Base-by-base conservation (phyloP, 2,888 invertebrate genomes). In the Yponomeuta plumbellus region DNA sequence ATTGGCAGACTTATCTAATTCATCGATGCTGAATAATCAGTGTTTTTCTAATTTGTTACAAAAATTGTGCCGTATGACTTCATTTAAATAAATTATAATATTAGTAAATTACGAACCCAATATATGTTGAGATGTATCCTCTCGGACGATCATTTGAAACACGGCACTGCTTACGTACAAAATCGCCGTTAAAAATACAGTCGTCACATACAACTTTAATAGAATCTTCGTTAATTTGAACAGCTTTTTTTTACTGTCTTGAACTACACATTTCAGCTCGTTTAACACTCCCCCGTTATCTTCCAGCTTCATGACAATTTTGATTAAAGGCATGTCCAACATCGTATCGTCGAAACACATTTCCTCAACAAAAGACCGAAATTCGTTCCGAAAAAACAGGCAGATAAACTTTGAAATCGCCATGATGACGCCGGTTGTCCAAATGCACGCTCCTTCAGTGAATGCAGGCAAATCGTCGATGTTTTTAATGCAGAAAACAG, bases 381-480 rank as follows among this genome's bases (percentile, higher is more conserved):
- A 84, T 44, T 86, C 70, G 0, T 74, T 75, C 26, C 84, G 76
- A 68, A 84, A 90, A 66, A 80, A 34, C 21, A 88, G 70, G 23
- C 85, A 88, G 1, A 90, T 73, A 0, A 77, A 79, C 3, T 88
- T 71, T 0, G 86, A 81, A 11, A 88, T 84, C 0, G 83, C 83
- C 84, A 88, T 85, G 2, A 88, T 86, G 0, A 86, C 75, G 2
- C 85, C 87, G 0, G 89, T 89, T 0, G 83, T 80, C 88, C 90
- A 91, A 57, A 89, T 80, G 67, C 86, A 85, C n/a, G 86, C 84
- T 0, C 85, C 86, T 75, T 88, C 80, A n/a, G 89, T 88, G 64
- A 83, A 85, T 1, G 83, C 65, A 0, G 80, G 69, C 0, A 84
- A 69, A 66, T 91, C 74, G 0, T 78, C 75, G 1, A 68, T 70